A percentile compares a stretch with the other conserved stretches of the same genome.
These are phyloP conservation scores for Gymnorhina tibicen DNA, from an alignment of 2,113 vertebrate genomes.

Conservation along the genomic window DNA sequence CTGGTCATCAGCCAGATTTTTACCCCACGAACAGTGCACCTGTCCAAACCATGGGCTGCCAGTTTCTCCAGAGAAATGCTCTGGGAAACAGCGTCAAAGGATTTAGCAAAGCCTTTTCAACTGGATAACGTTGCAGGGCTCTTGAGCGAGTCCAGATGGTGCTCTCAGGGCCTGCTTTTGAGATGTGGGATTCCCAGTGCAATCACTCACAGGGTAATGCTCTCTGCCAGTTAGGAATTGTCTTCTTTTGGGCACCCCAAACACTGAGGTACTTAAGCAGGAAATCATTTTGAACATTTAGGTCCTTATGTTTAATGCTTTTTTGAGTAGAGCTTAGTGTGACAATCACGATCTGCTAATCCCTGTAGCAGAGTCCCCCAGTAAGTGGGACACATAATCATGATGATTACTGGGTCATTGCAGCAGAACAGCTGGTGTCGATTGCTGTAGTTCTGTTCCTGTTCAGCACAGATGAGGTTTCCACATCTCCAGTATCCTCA, in stretches of 20 bases:
- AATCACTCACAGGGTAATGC: background rate
- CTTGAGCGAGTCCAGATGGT: background rate
- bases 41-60: background rate
- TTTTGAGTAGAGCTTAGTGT: conserved; percentile 24
- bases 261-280: background rate
- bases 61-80: background rate
- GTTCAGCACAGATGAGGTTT: background rate
- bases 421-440: background rate
- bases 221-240: background rate
- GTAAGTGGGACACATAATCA: conserved; percentile 42
- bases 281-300: background rate
- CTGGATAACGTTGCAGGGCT: background rate
- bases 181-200: background rate
- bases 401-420: conserved; percentile 20
- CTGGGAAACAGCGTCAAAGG: background rate
- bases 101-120: background rate
- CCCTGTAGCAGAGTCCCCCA: background rate
- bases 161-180: background rate
- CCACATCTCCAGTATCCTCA: background rate
- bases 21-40: accelerated
- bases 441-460: background rate
- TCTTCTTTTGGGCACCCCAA: background rate
- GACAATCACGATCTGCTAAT: background rate
- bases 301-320: background rate
- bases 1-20: background rate